phyloP scores from a whole-genome alignment of 2,888 invertebrate genomes.

The Parnassius apollo region DNA sequence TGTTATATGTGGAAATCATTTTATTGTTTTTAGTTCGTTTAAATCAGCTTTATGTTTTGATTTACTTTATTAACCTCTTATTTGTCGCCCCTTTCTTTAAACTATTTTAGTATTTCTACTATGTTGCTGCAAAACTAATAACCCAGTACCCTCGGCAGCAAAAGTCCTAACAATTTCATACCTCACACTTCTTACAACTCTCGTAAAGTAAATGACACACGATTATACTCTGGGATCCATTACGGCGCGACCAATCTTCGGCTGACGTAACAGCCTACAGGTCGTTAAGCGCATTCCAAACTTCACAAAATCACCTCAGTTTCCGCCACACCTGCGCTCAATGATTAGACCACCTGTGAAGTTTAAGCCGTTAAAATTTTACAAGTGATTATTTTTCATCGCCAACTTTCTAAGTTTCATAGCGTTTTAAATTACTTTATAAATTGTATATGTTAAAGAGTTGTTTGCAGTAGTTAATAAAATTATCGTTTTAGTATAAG shows the following conservation, averaged over 20 bases:
- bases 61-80: no score
- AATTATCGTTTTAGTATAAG: no score
- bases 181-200: not conserved
- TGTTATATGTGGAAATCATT: no score
- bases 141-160: no score
- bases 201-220: slow-evolving; percentile 22
- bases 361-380: slow-evolving; percentile 20
- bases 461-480: no score
- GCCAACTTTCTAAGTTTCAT: not conserved
- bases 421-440: not conserved
- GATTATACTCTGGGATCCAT: slow-evolving; percentile 11
- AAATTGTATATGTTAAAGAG: no score
- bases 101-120: no score
- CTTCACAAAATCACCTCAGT: slow-evolving; percentile 24
- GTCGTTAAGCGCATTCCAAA: slow-evolving; percentile 20
- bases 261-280: slow-evolving; percentile 16
- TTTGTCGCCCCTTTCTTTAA: no score
- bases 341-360: slow-evolving; percentile 24
- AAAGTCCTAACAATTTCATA: no score
- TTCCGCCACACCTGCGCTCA: slow-evolving; percentile 21
- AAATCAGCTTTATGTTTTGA: no score
- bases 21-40: no score
- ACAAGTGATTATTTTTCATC: slow-evolving; percentile 20
- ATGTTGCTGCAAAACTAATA: no score
- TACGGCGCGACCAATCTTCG: slow-evolving; percentile 7